Conservation (phyloP, 2,888 invertebrate species). For the Andrena fulva region DNA sequence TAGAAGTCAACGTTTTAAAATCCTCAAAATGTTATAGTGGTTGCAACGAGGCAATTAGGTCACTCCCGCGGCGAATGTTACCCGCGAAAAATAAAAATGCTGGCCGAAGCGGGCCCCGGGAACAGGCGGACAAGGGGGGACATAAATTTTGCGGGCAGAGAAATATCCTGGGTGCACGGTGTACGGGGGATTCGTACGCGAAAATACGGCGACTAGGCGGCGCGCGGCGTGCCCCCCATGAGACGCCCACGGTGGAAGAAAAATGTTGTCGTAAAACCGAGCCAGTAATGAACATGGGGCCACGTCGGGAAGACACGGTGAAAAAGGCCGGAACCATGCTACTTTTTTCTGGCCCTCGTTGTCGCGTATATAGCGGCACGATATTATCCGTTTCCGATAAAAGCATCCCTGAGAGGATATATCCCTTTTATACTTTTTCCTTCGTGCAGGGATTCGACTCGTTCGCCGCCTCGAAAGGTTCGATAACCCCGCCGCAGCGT, state of each 20-base stretch:
- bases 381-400: constrained; percentile 74
- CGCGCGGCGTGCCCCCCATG: constrained; percentile 14
- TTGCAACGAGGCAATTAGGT: constrained; percentile 25
- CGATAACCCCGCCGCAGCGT: constrained; percentile 27
- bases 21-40: background rate
- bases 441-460: constrained; percentile 20
- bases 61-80: background rate
- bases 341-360: constrained; percentile 25
- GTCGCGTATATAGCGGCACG: constrained; percentile 51
- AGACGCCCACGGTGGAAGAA: constrained; percentile 41
- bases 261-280: constrained; percentile 65
- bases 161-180: constrained; percentile 26
- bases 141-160: constrained; percentile 43
- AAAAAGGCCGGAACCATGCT: constrained; percentile 16
- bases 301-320: constrained; percentile 35
- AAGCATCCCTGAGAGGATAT: constrained; percentile 56
- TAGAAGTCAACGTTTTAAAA: too few species aligned
- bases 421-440: constrained; percentile 37
- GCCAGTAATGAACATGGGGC: constrained; percentile 62
- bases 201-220: constrained; percentile 50
- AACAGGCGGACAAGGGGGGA: constrained; percentile 17
- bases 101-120: background rate
- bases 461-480: constrained; percentile 18
- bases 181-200: constrained; percentile 48
- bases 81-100: constrained; percentile 20